These are phyloP conservation scores for Microctonus brassicae DNA, from an alignment of 2,888 invertebrate species.

Conservation along the genomic window DNA sequence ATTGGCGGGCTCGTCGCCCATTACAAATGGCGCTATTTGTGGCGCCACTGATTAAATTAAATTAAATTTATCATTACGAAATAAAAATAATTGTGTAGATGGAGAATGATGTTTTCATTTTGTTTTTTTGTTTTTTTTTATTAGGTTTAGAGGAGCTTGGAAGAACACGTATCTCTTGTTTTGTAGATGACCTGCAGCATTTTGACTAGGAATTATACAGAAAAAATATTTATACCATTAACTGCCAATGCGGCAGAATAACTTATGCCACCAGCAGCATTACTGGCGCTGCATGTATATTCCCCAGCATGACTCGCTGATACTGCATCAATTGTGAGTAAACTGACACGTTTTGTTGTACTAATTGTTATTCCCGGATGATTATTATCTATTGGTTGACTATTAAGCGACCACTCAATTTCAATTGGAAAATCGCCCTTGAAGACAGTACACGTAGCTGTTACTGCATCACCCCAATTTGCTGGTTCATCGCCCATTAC, in stretches of 20 bases:
- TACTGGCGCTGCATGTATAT: slow-evolving; percentile 75
- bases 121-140: no score
- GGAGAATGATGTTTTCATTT: no score
- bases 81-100: slow-evolving; percentile 1
- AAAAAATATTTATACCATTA: slow-evolving; percentile 41
- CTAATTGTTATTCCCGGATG: slow-evolving; percentile 51
- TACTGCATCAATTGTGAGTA: slow-evolving; percentile 70
- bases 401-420: slow-evolving; percentile 81
- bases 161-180: slow-evolving; percentile 28
- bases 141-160: background rate
- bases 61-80: slow-evolving; percentile 34
- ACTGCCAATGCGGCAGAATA: slow-evolving; percentile 76
- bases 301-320: slow-evolving; percentile 69
- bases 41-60: slow-evolving; percentile 75
- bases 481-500: slow-evolving; percentile 79
- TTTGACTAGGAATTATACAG: background rate
- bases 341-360: slow-evolving; percentile 67
- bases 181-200: slow-evolving; percentile 37
- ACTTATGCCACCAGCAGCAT: slow-evolving; percentile 77
- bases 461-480: slow-evolving; percentile 76
- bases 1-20: slow-evolving; percentile 79
- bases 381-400: slow-evolving; percentile 68
- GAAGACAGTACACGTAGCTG: slow-evolving; percentile 74
- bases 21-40: slow-evolving; percentile 79
- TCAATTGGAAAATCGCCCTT: slow-evolving; percentile 80